Conservation (phyloP, 2,888 invertebrate species). For the Acanthosepion esculentum region DNA sequence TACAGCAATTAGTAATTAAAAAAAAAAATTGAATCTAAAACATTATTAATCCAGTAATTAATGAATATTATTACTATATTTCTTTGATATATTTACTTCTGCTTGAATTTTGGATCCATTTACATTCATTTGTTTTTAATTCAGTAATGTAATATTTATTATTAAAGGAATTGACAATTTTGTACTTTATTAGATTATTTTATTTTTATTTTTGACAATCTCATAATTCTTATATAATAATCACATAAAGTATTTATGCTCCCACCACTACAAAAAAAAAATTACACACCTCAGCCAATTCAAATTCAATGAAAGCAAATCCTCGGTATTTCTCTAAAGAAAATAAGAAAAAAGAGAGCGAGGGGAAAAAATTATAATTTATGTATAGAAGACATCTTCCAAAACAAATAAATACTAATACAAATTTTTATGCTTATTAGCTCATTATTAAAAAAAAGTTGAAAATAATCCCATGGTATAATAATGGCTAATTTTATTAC, state of each 20-base stretch:
- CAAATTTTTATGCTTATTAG: background rate
- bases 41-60: no score
- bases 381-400: background rate
- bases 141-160: no score
- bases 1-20: no score
- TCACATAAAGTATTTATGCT: no score
- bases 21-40: no score
- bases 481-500: constrained; percentile 64
- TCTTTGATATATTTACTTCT: no score
- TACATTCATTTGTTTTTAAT: no score
- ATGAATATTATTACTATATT: no score
- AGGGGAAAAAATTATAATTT: background rate
- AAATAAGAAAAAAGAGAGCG: constrained; percentile 47
- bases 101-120: no score
- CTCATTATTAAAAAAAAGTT: background rate
- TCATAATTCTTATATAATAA: background rate
- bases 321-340: constrained; percentile 92
- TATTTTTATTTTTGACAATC: background rate
- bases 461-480: background rate
- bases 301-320: constrained; percentile 99
- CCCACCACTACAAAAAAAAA: background rate
- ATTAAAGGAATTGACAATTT: no score
- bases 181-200: no score
- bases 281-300: constrained; percentile 83
- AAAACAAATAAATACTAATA: background rate